Conservation (phyloP, 2,113 vertebrate species). For the Acanthochromis polyacanthus region DNA sequence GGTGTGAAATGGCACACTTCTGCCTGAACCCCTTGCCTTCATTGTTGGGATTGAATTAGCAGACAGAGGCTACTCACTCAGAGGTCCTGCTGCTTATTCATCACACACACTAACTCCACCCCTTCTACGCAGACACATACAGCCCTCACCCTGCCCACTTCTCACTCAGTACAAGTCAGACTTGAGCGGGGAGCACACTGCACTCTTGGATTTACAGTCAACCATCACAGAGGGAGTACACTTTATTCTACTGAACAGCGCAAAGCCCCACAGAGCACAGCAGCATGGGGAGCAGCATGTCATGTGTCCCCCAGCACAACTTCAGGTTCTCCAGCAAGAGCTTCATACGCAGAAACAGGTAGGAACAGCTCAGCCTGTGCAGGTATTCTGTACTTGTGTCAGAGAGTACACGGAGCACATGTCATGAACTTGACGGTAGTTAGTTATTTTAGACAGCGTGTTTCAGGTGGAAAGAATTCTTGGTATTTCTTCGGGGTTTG, state of each 20-base stretch:
- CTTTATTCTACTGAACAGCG: constrained; percentile 27
- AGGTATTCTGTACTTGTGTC: constrained; percentile 23
- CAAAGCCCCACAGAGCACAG: constrained; percentile 10
- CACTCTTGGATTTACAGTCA: constrained; percentile 74
- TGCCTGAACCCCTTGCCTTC: constrained; percentile 58
- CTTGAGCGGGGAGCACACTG: constrained; percentile 53
- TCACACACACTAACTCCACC: constrained; percentile 57
- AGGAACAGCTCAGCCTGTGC: constrained; percentile 26
- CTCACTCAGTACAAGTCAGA: constrained; percentile 74
- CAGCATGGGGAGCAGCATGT: constrained; percentile 87
- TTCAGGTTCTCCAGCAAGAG: constrained; percentile 86
- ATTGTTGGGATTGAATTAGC: constrained; percentile 78
- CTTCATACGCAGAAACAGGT: constrained; percentile 88
- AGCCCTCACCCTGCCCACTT: constrained; percentile 58
- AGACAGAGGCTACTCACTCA: constrained; percentile 72
- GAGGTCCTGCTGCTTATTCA: constrained; percentile 59
- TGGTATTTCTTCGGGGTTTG: constrained; percentile 64
- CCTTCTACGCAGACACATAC: constrained; percentile 69
- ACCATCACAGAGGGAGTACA: constrained; percentile 54
- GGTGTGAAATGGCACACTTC: constrained; percentile 83
- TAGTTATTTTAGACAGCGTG: constrained; percentile 56
- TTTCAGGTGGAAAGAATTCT: constrained; percentile 64
- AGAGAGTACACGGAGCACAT: constrained; percentile 18
- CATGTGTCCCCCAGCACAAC: constrained; percentile 87
- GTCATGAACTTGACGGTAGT: constrained; percentile 29